phyloP scores from a whole-genome alignment of 2,113 vertebrate species.

The Catharus fuscescens region DNA sequence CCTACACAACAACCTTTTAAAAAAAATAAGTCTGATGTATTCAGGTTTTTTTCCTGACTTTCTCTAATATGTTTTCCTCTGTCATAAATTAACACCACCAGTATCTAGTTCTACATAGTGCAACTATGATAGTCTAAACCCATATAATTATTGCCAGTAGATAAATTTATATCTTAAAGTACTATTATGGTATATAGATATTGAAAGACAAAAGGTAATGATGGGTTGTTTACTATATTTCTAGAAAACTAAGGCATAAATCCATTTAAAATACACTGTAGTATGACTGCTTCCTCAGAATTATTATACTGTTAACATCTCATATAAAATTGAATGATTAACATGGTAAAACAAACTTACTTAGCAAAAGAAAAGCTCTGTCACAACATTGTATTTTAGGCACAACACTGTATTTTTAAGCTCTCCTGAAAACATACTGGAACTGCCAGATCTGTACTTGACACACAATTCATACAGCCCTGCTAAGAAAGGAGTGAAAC shows the following conservation, averaged over 20 bases:
- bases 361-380: constrained; percentile 32
- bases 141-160: neutral
- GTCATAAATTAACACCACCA: neutral
- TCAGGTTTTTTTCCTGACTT: neutral
- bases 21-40: neutral
- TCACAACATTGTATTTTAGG: constrained; percentile 38
- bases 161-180: neutral
- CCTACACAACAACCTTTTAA: neutral
- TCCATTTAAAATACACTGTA: neutral
- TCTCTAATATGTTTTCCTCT: neutral
- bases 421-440: neutral
- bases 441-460: constrained; percentile 23
- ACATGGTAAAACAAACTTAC: constrained; percentile 21
- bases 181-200: neutral
- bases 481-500: neutral
- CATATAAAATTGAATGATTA: constrained; percentile 14
- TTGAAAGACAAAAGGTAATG: neutral
- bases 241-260: neutral
- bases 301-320: neutral
- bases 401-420: constrained; percentile 36
- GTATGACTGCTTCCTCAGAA: neutral
- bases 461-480: neutral
- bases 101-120: neutral
- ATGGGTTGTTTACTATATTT: neutral
- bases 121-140: neutral